Conservation (phyloP, 2,113 vertebrate genomes). For the Peromyscus californicus region DNA sequence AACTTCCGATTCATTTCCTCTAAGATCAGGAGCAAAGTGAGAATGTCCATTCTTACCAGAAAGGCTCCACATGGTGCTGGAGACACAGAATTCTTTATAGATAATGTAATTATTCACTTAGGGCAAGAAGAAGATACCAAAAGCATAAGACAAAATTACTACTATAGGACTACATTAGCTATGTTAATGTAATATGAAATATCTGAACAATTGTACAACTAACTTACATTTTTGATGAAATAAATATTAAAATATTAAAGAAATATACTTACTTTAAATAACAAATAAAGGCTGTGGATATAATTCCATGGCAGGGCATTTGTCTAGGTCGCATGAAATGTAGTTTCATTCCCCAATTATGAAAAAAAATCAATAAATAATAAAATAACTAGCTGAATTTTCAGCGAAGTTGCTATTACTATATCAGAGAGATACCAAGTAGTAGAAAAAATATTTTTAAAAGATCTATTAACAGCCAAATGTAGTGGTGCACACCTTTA, state of each 20-base stretch:
- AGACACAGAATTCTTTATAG: background rate
- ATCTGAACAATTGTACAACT: background rate
- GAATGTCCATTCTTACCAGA: background rate
- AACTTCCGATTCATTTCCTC: background rate
- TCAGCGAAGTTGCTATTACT: background rate
- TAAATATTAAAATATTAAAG: background rate
- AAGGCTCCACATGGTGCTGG: background rate
- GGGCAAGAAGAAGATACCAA: background rate
- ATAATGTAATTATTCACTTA: background rate
- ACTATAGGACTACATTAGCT: background rate
- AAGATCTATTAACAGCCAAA: background rate
- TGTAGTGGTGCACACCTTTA: background rate
- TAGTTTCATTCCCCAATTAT: background rate
- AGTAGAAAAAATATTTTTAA: background rate
- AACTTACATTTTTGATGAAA: background rate
- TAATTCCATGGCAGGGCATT: background rate
- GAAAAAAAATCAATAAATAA: background rate
- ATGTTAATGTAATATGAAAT: background rate
- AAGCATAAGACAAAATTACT: background rate
- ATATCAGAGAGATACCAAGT: background rate
- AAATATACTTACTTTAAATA: background rate
- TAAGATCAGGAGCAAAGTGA: background rate
- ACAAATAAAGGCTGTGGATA: background rate
- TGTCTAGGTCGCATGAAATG: background rate
- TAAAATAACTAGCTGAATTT: background rate